Evolutionary conservation across 2,888 invertebrate genomes (phyloP).

Genomic region (Ecliptopera silaceata): DNA sequence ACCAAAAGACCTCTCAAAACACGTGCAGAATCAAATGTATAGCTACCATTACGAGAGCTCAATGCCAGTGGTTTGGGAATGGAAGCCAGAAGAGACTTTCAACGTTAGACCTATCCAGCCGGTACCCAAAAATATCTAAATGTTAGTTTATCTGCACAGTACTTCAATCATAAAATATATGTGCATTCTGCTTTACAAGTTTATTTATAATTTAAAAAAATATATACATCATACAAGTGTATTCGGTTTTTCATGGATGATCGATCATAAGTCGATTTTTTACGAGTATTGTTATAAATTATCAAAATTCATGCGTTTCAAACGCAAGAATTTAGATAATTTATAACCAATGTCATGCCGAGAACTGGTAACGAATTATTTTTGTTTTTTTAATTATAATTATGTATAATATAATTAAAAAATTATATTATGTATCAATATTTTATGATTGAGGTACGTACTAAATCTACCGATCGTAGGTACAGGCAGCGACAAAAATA

Average conservation of each 20-base stretch:
- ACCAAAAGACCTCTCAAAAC: conserved; percentile 88
- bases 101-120: conserved; percentile 73
- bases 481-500: not conserved
- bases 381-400: too few relatives aligned
- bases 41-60: conserved; percentile 90
- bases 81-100: conserved; percentile 80
- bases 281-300: too few relatives aligned
- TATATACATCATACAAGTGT: too few relatives aligned
- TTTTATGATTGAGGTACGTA: conserved; percentile 12
- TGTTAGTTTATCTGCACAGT: not conserved
- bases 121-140: conserved; percentile 75
- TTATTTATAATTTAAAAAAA: too few relatives aligned
- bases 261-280: too few relatives aligned
- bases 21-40: conserved; percentile 89
- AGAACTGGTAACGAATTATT: too few relatives aligned
- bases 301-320: too few relatives aligned
- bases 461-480: not conserved
- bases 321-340: too few relatives aligned
- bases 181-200: too few relatives aligned
- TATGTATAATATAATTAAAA: too few relatives aligned
- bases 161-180: not conserved
- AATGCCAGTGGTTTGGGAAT: conserved; percentile 87
- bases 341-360: too few relatives aligned
- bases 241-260: too few relatives aligned
- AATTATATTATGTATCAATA: not conserved